A percentile compares a stretch with the other conserved stretches of the same genome.
These are phyloP conservation scores for Drosophila baimaii DNA, from an alignment of 1,140 invertebrate genomes.

Conservation along the genomic window DNA sequence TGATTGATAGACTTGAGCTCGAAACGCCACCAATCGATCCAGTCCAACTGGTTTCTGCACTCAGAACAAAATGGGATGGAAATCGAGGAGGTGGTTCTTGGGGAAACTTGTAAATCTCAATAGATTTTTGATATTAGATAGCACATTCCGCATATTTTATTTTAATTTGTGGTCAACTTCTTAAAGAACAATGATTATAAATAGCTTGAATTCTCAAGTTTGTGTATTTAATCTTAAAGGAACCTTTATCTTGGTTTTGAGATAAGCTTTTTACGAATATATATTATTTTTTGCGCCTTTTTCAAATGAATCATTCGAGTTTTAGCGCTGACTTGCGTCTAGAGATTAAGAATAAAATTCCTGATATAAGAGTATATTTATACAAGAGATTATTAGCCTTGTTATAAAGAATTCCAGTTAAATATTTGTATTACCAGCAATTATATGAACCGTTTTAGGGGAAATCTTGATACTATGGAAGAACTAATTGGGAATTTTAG, in stretches of 20 bases:
- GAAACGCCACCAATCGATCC: conserved; percentile 52
- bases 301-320: background rate
- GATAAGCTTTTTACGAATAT: background rate
- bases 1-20: conserved; percentile 55
- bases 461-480: background rate
- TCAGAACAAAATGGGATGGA: conserved; percentile 19
- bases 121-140: background rate
- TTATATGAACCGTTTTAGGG: too few relatives aligned
- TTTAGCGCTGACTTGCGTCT: background rate
- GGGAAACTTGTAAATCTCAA: background rate
- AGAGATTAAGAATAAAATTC: background rate
- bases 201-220: background rate
- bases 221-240: background rate
- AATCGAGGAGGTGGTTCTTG: background rate
- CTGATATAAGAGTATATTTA: conserved; percentile 1
- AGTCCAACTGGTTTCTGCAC: conserved; percentile 53
- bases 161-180: background rate
- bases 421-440: background rate
- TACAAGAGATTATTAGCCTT: background rate
- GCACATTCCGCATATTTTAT: conserved; percentile 8
- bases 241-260: conserved; percentile 3
- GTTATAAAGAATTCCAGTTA: background rate
- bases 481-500: background rate
- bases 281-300: background rate
- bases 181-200: background rate